Percentiles rank a stretch among this genome's conserved stretches.
These are phyloP conservation scores for Hippocampus zosterae DNA, from an alignment of 2,113 vertebrate genomes.

Conservation along the genomic window DNA sequence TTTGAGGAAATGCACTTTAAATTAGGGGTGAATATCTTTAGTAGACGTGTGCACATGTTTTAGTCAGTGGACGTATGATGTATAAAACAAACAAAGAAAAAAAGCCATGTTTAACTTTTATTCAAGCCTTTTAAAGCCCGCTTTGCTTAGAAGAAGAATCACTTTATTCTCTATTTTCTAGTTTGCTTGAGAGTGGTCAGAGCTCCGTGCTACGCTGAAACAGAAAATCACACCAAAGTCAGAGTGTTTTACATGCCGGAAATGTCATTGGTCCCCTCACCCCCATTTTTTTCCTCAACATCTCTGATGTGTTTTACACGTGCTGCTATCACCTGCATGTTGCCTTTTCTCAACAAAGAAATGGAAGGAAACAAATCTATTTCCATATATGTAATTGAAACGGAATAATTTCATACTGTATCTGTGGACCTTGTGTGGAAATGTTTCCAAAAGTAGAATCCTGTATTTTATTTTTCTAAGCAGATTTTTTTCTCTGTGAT, in stretches of 20 bases:
- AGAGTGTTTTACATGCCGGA: background rate
- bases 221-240: constrained; percentile 5
- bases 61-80: constrained; percentile 1
- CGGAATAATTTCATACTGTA: constrained; percentile 31
- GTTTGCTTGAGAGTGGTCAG: background rate
- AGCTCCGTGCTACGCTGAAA: background rate
- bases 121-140: background rate
- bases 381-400: constrained; percentile 25
- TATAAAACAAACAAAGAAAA: constrained; percentile 3
- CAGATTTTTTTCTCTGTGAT: constrained; percentile 29
- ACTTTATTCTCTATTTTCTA: constrained; percentile 2
- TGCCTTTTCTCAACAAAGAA: constrained; percentile 57
- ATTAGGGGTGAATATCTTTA: constrained; percentile 8
- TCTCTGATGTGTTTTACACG: constrained; percentile 39
- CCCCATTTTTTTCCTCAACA: background rate
- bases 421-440: constrained; percentile 36
- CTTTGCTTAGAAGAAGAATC: constrained; percentile 5
- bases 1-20: constrained; percentile 41
- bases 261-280: background rate
- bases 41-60: background rate
- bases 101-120: constrained; percentile 24
- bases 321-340: constrained; percentile 70
- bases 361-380: constrained; percentile 17
- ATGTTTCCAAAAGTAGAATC: constrained; percentile 24
- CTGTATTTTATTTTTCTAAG: constrained; percentile 60